Evolutionary conservation across 2,797 vertebrate species (phyloP), one percentile per base, ranked within the genome.

Genomic region (Falco cherrug): DNA sequence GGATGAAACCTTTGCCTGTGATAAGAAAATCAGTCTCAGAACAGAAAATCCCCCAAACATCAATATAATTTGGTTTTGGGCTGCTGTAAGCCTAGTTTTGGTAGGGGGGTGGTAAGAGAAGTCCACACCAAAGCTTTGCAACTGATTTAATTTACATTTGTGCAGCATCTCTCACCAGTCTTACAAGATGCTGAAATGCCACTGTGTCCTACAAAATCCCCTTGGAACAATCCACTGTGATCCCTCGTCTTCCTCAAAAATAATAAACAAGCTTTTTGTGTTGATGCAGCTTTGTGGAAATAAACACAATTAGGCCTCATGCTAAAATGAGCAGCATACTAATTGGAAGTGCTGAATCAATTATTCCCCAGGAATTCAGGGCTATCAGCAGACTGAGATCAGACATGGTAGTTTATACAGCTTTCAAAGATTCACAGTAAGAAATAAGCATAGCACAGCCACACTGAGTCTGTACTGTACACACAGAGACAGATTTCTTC

Each of bases 321-420:
- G 75, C 87, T 92, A 93, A 96, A 97, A 94, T 41, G 80, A 90
- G 82, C 89, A 76, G 92, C 88, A 90, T 75, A 48, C 65, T 76
- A 95, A 95, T 63, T 75, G 90, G 79, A 95, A 92, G 81, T 43
- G 50, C 67, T 78, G 86, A 93, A 97, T 86, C 82, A 92, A 95
- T 96, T 97, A 77, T 93, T 88, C 85, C 89, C 64, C 68, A 54
- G 83, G 77, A 86, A 95, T 94, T 92, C 60, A n/a, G 24, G 53
- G 56, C 91, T 95, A 89, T 93, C 50, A 75, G 68, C 57, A 83
- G 84, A 20, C 63, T 91, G 88, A 76, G 43, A 89, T 87, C 53
- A 54, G 71, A 63, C 54, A 33, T 19, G n/a, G 53, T 50, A 75
- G 56, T 81, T 95, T 76, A 68, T 37, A 81, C 73, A 97, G 74